Conservation (phyloP, 2,113 vertebrate species). For the Papio anubis region DNA sequence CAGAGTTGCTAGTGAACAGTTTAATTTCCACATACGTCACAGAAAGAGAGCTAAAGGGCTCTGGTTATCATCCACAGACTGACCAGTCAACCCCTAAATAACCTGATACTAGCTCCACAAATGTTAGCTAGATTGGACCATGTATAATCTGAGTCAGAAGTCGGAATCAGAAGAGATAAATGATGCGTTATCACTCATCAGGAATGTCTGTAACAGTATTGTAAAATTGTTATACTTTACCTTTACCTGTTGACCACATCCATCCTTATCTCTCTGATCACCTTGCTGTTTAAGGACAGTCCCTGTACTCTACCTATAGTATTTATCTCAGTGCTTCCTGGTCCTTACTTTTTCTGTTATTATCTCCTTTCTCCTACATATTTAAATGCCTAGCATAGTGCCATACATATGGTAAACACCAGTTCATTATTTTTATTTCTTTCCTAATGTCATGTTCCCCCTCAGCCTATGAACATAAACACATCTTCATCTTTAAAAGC, state of each 20-base stretch:
- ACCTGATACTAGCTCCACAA: not conserved
- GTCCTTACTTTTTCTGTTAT: not conserved
- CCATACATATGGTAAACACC: not conserved
- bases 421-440: not conserved
- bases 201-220: not conserved
- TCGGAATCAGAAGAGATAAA: slow-evolving; percentile 11
- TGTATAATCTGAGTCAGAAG: not conserved
- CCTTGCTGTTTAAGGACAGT: not conserved
- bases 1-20: not conserved
- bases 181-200: not conserved
- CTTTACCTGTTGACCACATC: not conserved
- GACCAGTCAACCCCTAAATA: not conserved
- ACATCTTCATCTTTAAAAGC: not conserved
- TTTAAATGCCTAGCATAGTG: not conserved
- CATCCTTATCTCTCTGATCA: not conserved
- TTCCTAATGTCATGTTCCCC: not conserved
- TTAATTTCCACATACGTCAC: slow-evolving; percentile 26
- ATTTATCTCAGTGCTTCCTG: not conserved
- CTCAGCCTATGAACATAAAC: not conserved
- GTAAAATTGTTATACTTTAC: not conserved
- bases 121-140: not conserved
- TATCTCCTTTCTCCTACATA: not conserved
- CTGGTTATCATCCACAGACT: not conserved
- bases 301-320: not conserved
- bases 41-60: not conserved